These are phyloP conservation scores for Tragulus kanchil DNA, from an alignment of 2,113 vertebrate species.

Conservation along the genomic window DNA sequence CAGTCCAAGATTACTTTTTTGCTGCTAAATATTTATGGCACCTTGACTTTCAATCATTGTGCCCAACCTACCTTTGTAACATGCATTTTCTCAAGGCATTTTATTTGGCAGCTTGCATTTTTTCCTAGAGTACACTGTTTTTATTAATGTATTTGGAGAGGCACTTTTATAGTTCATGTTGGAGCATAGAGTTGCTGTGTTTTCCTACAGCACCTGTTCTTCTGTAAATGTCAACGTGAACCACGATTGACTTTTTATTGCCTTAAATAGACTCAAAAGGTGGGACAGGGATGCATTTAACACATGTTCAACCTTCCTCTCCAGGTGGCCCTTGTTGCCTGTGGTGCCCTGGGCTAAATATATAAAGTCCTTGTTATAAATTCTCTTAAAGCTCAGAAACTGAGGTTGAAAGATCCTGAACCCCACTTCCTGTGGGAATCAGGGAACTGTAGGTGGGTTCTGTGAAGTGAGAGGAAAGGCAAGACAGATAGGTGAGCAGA, in stretches of 20 bases:
- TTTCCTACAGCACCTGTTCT: neutral
- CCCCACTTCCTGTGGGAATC: neutral
- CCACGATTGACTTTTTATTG: neutral
- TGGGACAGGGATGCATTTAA: neutral
- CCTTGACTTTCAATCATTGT: neutral
- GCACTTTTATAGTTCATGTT: neutral
- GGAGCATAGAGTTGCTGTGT: neutral
- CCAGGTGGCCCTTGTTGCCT: neutral
- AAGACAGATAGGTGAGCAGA: neutral
- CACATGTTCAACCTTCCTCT: neutral
- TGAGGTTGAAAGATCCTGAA: neutral
- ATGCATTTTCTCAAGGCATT: neutral
- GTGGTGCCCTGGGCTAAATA: neutral
- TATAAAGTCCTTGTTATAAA: neutral
- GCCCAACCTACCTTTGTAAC: neutral
- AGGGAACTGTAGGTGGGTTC: neutral
- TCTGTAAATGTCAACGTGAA: constrained; percentile 36
- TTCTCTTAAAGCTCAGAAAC: neutral
- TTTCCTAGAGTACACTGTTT: neutral
- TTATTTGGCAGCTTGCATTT: neutral
- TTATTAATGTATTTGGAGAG: neutral
- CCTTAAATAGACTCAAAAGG: constrained; percentile 41
- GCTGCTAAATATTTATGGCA: neutral
- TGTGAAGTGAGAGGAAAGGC: neutral
- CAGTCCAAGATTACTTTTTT: neutral